These are phyloP conservation scores for Ethmia dodecea DNA, from an alignment of 2,888 invertebrate genomes.

Conservation along the genomic window DNA sequence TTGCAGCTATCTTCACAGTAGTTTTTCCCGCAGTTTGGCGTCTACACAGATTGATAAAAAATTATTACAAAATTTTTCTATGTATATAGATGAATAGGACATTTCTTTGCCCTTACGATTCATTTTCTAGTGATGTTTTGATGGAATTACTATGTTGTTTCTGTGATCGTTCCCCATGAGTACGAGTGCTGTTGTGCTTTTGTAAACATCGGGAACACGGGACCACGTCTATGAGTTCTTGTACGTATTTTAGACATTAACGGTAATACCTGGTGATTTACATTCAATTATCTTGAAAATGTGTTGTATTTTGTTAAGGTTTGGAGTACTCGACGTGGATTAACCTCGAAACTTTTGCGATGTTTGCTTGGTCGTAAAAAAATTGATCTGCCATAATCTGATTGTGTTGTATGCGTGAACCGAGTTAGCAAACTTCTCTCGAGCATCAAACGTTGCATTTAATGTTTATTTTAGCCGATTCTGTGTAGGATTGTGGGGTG, in stretches of 20 bases:
- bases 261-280: constrained; percentile 37
- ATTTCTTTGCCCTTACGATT: constrained; percentile 37
- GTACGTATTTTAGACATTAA: constrained; percentile 67
- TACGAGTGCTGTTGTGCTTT: constrained; percentile 56
- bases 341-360: constrained; percentile 48
- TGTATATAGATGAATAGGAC: constrained; percentile 61
- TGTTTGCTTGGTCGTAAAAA: constrained; percentile 43
- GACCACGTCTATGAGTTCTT: constrained; percentile 76
- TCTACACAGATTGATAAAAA: constrained; percentile 63
- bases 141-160: constrained; percentile 53
- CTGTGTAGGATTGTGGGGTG: no score
- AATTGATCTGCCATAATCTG: constrained; percentile 37
- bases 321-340: constrained; percentile 27
- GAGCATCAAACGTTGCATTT: no score
- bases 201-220: constrained; percentile 72
- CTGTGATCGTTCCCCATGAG: constrained; percentile 51
- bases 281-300: constrained; percentile 26
- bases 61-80: constrained; percentile 55
- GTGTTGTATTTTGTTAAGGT: constrained; percentile 28
- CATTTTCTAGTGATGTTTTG: constrained; percentile 47
- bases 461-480: no score
- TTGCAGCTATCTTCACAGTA: constrained; percentile 63
- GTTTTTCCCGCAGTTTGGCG: constrained; percentile 78
- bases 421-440: no score
- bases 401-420: constrained; percentile 18